These are phyloP conservation scores for Ctenodactylus gundi DNA, from an alignment of 2,113 vertebrate genomes.

Conservation along the genomic window DNA sequence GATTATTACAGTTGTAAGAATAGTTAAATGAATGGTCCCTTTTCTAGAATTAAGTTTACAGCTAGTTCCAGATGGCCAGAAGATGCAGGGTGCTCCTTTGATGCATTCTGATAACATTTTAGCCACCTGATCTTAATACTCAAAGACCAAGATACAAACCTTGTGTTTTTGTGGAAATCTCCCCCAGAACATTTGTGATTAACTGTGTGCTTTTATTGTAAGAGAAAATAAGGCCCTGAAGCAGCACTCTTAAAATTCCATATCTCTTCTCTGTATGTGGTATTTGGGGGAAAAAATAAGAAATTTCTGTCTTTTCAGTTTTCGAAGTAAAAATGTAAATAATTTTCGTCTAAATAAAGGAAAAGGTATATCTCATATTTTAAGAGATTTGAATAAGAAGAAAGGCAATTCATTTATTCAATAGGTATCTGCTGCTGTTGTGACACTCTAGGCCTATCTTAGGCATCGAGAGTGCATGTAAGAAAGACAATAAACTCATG, in stretches of 20 bases:
- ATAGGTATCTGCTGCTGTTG: neutral
- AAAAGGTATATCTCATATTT: neutral
- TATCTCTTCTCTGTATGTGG: neutral
- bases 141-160: neutral
- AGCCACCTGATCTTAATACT: neutral
- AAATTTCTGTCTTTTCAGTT: neutral
- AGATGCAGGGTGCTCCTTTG: neutral
- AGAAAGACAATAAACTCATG: neutral
- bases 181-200: neutral
- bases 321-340: neutral
- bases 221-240: neutral
- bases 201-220: neutral
- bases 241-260: neutral
- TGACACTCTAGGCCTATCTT: neutral
- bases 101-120: neutral
- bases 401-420: neutral
- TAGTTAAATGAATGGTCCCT: neutral
- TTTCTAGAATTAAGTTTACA: conserved; percentile 35
- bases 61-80: neutral
- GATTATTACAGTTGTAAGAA: neutral
- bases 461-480: neutral
- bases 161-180: neutral
- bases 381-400: neutral
- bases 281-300: neutral
- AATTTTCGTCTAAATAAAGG: neutral